A percentile compares a stretch with the other conserved stretches of the same genome.
These are phyloP conservation scores for Cherax destructor DNA, from an alignment of 1,140 invertebrate species.

Conservation along the genomic window DNA sequence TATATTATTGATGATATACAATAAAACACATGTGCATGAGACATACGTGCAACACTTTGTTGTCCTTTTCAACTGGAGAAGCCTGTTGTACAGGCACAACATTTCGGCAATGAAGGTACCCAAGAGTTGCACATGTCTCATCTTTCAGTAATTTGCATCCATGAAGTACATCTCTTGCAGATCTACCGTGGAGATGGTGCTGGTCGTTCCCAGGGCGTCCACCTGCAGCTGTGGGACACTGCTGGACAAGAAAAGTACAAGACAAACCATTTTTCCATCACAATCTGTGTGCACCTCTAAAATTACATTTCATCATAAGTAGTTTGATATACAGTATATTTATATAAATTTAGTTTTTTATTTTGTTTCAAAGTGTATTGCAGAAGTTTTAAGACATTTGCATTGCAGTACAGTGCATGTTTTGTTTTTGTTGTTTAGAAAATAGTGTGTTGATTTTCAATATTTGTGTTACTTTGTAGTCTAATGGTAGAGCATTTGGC, in stretches of 20 bases:
- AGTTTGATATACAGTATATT: no score
- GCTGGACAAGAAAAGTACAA: conserved; percentile 91
- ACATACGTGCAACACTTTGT: neutral
- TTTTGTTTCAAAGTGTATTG: no score
- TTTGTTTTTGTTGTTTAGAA: no score
- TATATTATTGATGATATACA: no score
- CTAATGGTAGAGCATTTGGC: no score
- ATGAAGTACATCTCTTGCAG: conserved; percentile 77
- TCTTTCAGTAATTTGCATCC: neutral
- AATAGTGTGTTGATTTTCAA: no score
- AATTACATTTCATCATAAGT: neutral
- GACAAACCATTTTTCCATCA: neutral
- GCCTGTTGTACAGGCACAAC: neutral
- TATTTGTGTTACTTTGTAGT: no score
- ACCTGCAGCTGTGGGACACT: conserved; percentile 97
- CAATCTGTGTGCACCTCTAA: neutral
- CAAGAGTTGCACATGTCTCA: neutral
- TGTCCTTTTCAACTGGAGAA: neutral
- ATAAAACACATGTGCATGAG: no score
- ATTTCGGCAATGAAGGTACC: no score
- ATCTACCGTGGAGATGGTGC: conserved; percentile 82
- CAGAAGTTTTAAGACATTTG: no score
- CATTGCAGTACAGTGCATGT: no score
- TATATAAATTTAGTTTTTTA: no score
- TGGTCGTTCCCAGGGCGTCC: conserved; percentile 87